phyloP scores from a whole-genome alignment of 2,113 vertebrate genomes.

The Xenopus tropicalis region DNA sequence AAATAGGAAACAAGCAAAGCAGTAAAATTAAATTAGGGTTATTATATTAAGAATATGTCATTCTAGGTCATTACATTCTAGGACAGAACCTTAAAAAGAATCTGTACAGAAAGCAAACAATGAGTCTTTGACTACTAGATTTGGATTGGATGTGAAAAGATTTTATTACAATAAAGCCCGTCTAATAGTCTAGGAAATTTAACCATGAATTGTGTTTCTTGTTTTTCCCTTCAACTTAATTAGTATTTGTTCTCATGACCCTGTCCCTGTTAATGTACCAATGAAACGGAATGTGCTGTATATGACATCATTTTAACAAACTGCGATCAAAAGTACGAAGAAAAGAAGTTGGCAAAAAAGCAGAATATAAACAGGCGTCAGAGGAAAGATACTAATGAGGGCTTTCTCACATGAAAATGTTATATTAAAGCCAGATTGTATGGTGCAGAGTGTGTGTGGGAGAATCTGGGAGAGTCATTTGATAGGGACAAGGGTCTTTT shows the following conservation, averaged over 20 bases:
- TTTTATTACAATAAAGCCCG: slow-evolving; percentile 8
- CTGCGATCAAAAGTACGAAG: too few relatives aligned
- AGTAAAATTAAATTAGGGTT: slow-evolving; percentile 4
- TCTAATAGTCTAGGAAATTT: not conserved
- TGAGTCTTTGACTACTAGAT: not conserved
- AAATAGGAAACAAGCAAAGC: not conserved
- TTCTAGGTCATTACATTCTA: not conserved
- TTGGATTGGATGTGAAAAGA: not conserved
- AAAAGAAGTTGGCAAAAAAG: too few relatives aligned
- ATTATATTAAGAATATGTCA: slow-evolving; percentile 20
- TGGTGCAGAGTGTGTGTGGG: too few relatives aligned
- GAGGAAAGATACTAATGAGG: too few relatives aligned
- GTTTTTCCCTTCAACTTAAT: slow-evolving; percentile 12
- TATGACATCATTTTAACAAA: too few relatives aligned
- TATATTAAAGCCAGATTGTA: too few relatives aligned
- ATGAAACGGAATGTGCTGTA: too few relatives aligned
- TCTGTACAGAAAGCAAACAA: slow-evolving; percentile 4
- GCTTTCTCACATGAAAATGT: too few relatives aligned
- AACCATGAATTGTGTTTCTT: slow-evolving; percentile 5
- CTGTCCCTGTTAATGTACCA: not conserved
- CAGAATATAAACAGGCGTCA: too few relatives aligned
- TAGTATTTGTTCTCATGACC: slow-evolving; percentile 18
- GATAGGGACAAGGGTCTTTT: too few relatives aligned
- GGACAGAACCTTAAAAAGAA: not conserved
- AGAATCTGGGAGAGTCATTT: too few relatives aligned